These are phyloP conservation scores for Nycticryphes semicollaris DNA, from an alignment of 2,113 vertebrate species.

Conservation along the genomic window DNA sequence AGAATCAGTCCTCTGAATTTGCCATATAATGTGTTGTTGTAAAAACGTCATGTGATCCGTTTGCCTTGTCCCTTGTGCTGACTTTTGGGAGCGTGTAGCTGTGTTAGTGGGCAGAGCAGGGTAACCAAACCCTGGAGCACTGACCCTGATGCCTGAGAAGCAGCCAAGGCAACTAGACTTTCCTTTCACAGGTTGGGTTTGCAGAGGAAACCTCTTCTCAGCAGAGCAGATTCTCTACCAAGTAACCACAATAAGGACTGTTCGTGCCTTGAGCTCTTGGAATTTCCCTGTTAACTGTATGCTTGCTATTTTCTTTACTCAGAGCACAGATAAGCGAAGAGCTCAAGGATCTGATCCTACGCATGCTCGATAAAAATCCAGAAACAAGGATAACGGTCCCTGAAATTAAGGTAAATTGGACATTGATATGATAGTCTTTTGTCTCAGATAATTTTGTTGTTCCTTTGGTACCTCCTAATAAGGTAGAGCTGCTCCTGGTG, in stretches of 20 bases:
- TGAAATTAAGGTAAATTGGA: slow-evolving; percentile 87
- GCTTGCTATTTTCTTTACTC: neutral
- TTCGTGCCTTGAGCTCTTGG: neutral
- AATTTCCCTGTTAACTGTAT: neutral
- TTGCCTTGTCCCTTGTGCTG: neutral
- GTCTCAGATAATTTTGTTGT: neutral
- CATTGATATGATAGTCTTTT: neutral
- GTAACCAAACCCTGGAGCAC: neutral
- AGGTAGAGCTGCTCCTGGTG: neutral
- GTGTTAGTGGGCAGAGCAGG: neutral
- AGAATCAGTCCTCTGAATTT: neutral
- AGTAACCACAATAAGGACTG: neutral
- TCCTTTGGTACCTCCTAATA: neutral
- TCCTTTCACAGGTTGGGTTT: neutral
- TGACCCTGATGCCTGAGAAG: neutral
- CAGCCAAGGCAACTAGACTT: neutral
- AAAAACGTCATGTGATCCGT: neutral
- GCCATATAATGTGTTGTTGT: neutral
- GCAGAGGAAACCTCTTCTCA: neutral
- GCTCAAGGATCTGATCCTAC: slow-evolving; percentile 85
- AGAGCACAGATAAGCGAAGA: slow-evolving; percentile 85
- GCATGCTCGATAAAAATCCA: slow-evolving; percentile 94
- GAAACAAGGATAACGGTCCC: slow-evolving; percentile 90
- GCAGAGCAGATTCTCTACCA: neutral
- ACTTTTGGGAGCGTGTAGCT: neutral